Conservation (phyloP, 30 jellyfish, hydroid and myxozoan genomes). For the Pelagia noctiluca region DNA sequence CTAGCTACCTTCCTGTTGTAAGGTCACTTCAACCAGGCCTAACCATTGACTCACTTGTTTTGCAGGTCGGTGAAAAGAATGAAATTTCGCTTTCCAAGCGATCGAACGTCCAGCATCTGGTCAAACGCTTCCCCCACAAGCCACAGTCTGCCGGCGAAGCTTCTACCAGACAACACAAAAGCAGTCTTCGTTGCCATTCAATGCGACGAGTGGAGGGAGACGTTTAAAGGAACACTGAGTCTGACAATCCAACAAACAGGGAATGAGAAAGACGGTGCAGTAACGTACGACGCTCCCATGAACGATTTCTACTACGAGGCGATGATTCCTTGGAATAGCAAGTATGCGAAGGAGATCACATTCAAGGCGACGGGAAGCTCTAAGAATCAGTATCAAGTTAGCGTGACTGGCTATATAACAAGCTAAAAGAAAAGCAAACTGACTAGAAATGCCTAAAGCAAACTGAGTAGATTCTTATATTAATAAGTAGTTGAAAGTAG, state of each 20-base stretch:
- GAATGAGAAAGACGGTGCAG: slow-evolving; percentile 17
- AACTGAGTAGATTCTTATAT: too few relatives aligned
- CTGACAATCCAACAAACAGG: slow-evolving; percentile 31
- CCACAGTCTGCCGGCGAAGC: not conserved
- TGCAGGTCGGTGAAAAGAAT: slow-evolving; percentile 26
- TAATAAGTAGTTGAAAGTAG: too few relatives aligned
- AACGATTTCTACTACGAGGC: slow-evolving; percentile 57
- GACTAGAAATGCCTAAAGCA: too few relatives aligned
- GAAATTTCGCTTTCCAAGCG: slow-evolving; percentile 15
- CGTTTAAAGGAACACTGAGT: not conserved
- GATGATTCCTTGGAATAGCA: slow-evolving; percentile 46
- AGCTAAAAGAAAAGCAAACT: too few relatives aligned
- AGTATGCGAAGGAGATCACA: not conserved
- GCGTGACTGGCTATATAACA: slow-evolving; percentile 39
- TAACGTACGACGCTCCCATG: slow-evolving; percentile 29
- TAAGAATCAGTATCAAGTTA: slow-evolving; percentile 7
- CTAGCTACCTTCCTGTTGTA: too few relatives aligned
- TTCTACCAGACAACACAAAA: slow-evolving; percentile 38
- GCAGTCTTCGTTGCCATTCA: slow-evolving; percentile 45
- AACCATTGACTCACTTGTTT: not conserved
- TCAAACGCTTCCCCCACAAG: not conserved
- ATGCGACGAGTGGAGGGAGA: slow-evolving; percentile 42
- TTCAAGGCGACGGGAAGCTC: slow-evolving; percentile 37
- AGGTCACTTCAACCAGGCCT: too few relatives aligned
- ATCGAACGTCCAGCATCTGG: not conserved